Conservation (phyloP, 1,140 invertebrate species). For the Drosophila jambulina region DNA sequence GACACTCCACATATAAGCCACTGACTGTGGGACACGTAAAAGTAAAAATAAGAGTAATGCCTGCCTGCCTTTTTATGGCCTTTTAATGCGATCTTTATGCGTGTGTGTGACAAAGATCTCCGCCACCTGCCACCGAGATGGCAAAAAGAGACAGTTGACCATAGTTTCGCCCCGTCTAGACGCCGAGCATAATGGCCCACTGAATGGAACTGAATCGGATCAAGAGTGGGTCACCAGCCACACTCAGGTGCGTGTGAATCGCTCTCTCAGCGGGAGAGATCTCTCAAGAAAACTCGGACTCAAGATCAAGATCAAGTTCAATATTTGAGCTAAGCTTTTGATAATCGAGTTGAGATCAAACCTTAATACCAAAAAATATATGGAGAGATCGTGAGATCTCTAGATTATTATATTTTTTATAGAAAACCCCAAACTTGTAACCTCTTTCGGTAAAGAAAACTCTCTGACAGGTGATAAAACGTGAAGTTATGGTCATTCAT, state of each 20-base stretch:
- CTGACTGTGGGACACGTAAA: constrained; percentile 25
- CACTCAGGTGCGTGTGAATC: constrained; percentile 23
- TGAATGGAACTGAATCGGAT: constrained; percentile 2
- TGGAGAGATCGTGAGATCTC: neutral
- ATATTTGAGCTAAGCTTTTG: neutral
- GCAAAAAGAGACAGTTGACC: constrained; percentile 16
- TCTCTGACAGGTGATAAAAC: constrained; percentile 3
- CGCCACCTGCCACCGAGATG: neutral
- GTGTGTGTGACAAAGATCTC: constrained; percentile 71
- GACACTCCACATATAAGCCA: constrained; percentile 7
- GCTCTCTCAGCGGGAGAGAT: neutral
- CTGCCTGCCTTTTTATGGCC: constrained; percentile 53
- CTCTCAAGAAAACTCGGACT: neutral
- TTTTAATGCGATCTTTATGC: constrained; percentile 77
- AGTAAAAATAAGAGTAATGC: constrained; percentile 70
- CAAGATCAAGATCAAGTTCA: constrained; percentile 14
- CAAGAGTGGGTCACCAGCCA: constrained; percentile 34
- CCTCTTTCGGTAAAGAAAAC: neutral
- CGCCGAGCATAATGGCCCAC: constrained; percentile 8
- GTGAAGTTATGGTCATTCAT: neutral
- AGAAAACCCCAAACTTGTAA: neutral
- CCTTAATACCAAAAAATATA: neutral
- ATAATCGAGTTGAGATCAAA: neutral
- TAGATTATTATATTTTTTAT: neutral
- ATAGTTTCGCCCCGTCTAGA: constrained; percentile 37